These are phyloP conservation scores for Drosophila niveifrons DNA, from an alignment of 2,888 invertebrate genomes.

Conservation along the genomic window DNA sequence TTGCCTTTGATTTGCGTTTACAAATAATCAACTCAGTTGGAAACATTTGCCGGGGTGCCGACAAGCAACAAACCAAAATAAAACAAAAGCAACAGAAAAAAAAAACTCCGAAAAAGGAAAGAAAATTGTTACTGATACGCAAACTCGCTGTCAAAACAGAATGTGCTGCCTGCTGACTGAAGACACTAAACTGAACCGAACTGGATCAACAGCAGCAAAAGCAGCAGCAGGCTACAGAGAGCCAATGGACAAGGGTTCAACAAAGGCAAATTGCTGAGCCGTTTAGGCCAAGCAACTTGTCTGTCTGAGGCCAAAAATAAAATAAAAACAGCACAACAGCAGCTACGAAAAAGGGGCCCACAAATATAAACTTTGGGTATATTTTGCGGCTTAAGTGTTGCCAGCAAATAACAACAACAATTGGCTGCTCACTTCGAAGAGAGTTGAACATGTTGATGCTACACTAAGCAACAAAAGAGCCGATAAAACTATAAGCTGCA, in stretches of 20 bases:
- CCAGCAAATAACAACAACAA: conserved; percentile 46
- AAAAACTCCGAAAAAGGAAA: neutral
- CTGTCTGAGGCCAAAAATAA: conserved; percentile 45
- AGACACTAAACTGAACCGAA: conserved; percentile 18
- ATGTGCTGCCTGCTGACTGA: conserved; percentile 25
- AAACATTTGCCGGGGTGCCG: conserved; percentile 55
- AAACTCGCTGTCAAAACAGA: conserved; percentile 44
- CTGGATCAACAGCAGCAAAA: conserved; percentile 23
- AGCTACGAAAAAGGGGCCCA: conserved; percentile 32
- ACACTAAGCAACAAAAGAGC: conserved; percentile 32
- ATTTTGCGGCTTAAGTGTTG: conserved; percentile 74
- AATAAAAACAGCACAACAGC: conserved; percentile 29
- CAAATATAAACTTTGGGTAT: conserved; percentile 71
- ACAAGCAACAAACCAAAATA: conserved; percentile 11
- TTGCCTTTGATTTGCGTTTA: conserved; percentile 68
- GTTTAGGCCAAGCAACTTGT: conserved; percentile 47
- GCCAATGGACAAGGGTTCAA: conserved; percentile 56
- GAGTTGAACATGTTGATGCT: conserved; percentile 8
- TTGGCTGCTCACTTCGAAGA: conserved; percentile 44
- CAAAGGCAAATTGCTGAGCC: conserved; percentile 62
- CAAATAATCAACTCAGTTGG: conserved; percentile 75
- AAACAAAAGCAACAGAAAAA: neutral
- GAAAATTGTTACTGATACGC: conserved; percentile 26
- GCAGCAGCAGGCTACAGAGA: conserved; percentile 9
- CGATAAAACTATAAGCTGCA: neutral